Evolutionary conservation across 2,888 invertebrate species (phyloP).

Genomic region (Cosmorhoe ocellata): DNA sequence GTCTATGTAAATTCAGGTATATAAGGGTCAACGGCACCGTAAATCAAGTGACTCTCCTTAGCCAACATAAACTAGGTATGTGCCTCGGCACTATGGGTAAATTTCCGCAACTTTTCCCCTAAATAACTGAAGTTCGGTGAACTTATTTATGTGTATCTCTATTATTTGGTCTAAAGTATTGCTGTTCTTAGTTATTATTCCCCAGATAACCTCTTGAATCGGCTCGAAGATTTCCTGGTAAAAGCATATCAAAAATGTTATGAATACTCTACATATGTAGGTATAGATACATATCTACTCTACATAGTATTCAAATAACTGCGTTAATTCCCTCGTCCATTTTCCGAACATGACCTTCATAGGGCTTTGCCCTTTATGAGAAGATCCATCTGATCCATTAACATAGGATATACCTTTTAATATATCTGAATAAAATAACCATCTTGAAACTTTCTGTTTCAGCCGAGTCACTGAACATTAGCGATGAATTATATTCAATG

Average conservation of each 20-base stretch:
- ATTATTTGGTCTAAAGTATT: no score
- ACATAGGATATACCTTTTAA: conserved; percentile 16
- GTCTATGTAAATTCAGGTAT: neutral
- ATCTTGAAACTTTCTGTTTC: conserved; percentile 18
- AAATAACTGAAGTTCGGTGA: neutral
- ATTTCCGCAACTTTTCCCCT: neutral
- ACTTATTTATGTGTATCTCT: neutral
- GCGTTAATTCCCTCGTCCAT: no score
- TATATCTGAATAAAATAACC: conserved; percentile 10
- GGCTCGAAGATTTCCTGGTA: no score
- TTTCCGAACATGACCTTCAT: conserved; percentile 16
- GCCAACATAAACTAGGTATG: conserved; percentile 4
- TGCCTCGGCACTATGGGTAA: neutral
- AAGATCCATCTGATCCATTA: conserved; percentile 13
- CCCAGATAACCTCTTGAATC: no score
- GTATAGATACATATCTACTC: no score
- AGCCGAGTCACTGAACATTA: conserved; percentile 24
- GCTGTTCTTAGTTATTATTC: no score
- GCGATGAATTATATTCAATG: neutral
- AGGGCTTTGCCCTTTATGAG: conserved; percentile 20
- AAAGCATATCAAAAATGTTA: no score
- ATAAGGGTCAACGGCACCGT: conserved; percentile 2
- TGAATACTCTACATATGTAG: no score
- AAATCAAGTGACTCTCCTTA: conserved; percentile 1
- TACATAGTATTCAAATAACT: no score